These are phyloP conservation scores for Lagodon rhomboides DNA, from an alignment of 2,797 vertebrate species.

Conservation along the genomic window DNA sequence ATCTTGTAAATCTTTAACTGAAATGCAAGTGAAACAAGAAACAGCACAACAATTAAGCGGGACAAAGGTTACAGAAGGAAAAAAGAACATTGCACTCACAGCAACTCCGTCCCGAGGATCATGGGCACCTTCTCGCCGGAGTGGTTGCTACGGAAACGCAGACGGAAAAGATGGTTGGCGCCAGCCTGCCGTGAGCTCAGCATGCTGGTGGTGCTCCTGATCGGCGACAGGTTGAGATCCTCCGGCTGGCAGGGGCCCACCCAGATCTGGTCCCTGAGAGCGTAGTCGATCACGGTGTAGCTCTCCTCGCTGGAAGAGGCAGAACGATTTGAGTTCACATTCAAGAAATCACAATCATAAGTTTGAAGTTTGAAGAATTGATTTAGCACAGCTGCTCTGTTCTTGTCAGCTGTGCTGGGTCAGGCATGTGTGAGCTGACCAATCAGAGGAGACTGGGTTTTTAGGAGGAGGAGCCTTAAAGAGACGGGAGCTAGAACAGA, in stretches of 20 bases:
- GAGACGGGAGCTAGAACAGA: too few relatives aligned
- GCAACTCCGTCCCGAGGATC: constrained; percentile 91
- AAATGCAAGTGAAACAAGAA: constrained; percentile 38
- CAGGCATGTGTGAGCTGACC: too few relatives aligned
- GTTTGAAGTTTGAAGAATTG: too few relatives aligned
- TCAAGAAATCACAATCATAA: too few relatives aligned
- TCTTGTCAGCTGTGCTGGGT: too few relatives aligned
- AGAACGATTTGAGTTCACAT: neutral
- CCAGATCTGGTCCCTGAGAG: constrained; percentile 91
- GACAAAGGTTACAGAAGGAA: constrained; percentile 28
- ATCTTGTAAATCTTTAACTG: constrained; percentile 12
- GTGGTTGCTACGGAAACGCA: constrained; percentile 91
- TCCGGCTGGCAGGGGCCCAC: constrained; percentile 88
- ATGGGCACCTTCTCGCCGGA: constrained; percentile 90
- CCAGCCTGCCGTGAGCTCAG: constrained; percentile 87
- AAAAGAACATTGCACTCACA: constrained; percentile 87
- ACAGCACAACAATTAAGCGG: neutral
- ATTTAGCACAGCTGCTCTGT: too few relatives aligned
- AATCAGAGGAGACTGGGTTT: too few relatives aligned
- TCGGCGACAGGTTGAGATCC: constrained; percentile 87
- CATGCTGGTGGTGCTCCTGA: constrained; percentile 84
- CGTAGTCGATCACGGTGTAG: constrained; percentile 93
- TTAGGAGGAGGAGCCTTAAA: too few relatives aligned
- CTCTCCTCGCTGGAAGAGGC: constrained; percentile 91
- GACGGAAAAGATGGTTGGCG: constrained; percentile 88